Base-by-base conservation (phyloP, 2,797 vertebrate species). In the Echiichthys vipera region DNA sequence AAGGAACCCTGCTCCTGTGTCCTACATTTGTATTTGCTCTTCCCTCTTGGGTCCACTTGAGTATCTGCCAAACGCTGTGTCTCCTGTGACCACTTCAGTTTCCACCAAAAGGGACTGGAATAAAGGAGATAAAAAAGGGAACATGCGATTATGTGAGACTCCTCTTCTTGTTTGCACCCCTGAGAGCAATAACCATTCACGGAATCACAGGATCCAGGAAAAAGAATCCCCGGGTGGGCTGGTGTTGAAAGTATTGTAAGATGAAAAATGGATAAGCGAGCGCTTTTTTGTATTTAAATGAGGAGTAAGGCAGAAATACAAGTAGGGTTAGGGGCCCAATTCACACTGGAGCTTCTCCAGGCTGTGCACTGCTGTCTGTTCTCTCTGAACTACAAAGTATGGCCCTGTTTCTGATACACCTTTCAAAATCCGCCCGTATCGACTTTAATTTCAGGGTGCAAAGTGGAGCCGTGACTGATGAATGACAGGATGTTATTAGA, bases 21-120 rank as follows among this genome's bases (percentile, higher is more conserved):
- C 90, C 91, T 87, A 89, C 87, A 90, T 91, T 84, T 81, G 76
- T 78, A 61, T 81, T 64, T 53, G 47, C 64, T 84, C 54, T 24
- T 55, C 67, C 72, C 90, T 62, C 77, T 27, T 3, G 85, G 73
- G 83, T 84, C 81, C 71, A 80, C 77, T 89, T 82, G 78, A 79
- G 74, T 1, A 7, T 57, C 65, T 12, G 53, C 76, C 85, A 85
- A 84, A 53, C 39, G 5, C 5, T 4, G 18, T 53, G 66, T 86
- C 90, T 78, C 88, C 74, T n/a, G 83, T 24, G 81, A 30, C 71
- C 78, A 27, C 78, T 83, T 90, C 59, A 65, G 5, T 57, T 71
- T 67, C 70, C 75, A 66, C 81, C 71, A 34, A 70, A 47, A 40
- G 65, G 65, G 63, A 30, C 25, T 0, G 55, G 24, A 71, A 84